phyloP scores from a whole-genome alignment of 2,797 vertebrate species.

The Dallia pectoralis region DNA sequence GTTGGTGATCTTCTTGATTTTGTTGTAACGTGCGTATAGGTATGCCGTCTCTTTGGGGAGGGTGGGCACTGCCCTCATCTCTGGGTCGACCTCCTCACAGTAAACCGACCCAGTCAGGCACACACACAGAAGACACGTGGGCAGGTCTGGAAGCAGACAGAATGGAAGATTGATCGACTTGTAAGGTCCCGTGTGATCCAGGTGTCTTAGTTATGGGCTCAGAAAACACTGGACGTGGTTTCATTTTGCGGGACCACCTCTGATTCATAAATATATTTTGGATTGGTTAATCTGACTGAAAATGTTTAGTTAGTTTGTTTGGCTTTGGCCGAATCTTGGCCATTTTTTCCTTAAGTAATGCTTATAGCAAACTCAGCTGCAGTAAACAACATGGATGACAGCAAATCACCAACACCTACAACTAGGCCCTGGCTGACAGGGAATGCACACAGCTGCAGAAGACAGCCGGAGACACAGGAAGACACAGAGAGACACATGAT shows the following conservation, averaged over 20 bases:
- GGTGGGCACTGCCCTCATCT: slow-evolving; percentile 85
- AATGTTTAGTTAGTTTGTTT: background rate
- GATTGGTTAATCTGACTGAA: background rate
- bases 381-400: background rate
- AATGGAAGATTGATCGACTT: background rate
- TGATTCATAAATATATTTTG: background rate
- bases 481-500: background rate
- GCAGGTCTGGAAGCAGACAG: slow-evolving; percentile 79
- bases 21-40: slow-evolving; percentile 95
- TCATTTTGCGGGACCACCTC: background rate
- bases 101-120: slow-evolving; percentile 97
- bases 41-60: slow-evolving; percentile 94
- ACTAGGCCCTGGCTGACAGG: slow-evolving; percentile 2
- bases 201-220: too few relatives aligned
- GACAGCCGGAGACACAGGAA: background rate
- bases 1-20: slow-evolving; percentile 86
- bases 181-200: background rate
- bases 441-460: background rate
- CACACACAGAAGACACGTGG: slow-evolving; percentile 92
- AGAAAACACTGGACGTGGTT: too few relatives aligned
- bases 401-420: background rate
- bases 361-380: background rate
- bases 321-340: too few relatives aligned
- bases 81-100: slow-evolving; percentile 89
- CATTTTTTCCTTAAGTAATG: background rate